Conservation (phyloP, 2,797 vertebrate species). For the Sebastes steindachneri region DNA sequence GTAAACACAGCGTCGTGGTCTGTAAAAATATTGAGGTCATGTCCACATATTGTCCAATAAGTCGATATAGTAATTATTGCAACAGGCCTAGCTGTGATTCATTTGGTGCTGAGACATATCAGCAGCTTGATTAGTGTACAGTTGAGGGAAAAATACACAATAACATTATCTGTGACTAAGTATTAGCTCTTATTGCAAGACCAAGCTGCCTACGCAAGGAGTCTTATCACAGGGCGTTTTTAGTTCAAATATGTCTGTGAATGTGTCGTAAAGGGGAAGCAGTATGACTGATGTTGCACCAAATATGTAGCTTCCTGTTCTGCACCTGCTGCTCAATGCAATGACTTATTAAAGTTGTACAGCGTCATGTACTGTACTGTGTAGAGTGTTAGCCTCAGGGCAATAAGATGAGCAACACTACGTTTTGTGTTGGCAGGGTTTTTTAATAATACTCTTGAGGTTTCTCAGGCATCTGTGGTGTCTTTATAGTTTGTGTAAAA, state of each 20-base stretch:
- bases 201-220: not conserved
- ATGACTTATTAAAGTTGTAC: not conserved
- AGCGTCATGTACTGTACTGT: not conserved
- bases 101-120: not conserved
- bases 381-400: not conserved
- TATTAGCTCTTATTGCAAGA: not conserved
- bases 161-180: not conserved
- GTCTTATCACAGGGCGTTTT: not conserved
- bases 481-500: not conserved
- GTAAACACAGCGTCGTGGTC: too few relatives aligned
- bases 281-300: conserved; percentile 26
- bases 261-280: conserved; percentile 22
- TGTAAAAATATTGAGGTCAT: not conserved
- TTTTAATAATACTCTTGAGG: not conserved
- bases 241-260: not conserved
- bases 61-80: not conserved
- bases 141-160: not conserved
- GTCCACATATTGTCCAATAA: not conserved
- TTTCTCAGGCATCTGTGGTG: not conserved
- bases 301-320: conserved; percentile 65
- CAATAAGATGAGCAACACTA: not conserved
- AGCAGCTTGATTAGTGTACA: not conserved
- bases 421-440: not conserved
- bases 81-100: not conserved
- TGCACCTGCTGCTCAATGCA: conserved; percentile 16